A percentile compares a stretch with the other conserved stretches of the same genome.
Evolutionary conservation across 1,140 invertebrate species (phyloP).

Genomic region (Wiebesia pumilae): DNA sequence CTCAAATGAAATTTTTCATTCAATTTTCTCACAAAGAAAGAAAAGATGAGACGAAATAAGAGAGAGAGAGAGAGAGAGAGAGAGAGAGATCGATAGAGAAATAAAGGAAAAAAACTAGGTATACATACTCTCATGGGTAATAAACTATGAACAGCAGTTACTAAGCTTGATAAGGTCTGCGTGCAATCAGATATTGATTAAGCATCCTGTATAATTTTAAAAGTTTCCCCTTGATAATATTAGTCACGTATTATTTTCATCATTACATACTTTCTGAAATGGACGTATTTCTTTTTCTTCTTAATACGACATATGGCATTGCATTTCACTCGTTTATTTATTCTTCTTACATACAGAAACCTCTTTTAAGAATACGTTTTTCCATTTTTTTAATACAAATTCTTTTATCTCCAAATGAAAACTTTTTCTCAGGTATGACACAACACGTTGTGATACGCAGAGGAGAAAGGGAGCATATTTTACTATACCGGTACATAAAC

Average conservation of each 20-base stretch:
- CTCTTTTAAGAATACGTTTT: too few relatives aligned
- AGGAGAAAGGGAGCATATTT: too few relatives aligned
- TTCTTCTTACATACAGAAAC: too few relatives aligned
- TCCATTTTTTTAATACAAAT: too few relatives aligned
- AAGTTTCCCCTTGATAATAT: neutral
- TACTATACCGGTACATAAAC: too few relatives aligned
- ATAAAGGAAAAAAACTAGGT: neutral
- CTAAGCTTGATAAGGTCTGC: neutral
- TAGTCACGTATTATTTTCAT: neutral
- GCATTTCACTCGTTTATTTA: too few relatives aligned
- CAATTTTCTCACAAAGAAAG: neutral
- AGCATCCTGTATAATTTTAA: neutral
- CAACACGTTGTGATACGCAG: too few relatives aligned
- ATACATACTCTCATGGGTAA: neutral
- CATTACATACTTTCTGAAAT: neutral
- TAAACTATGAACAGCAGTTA: constrained; percentile 34
- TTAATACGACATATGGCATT: neutral
- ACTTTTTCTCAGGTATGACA: too few relatives aligned
- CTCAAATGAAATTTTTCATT: neutral
- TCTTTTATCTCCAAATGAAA: too few relatives aligned
- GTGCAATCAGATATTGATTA: constrained; percentile 40
- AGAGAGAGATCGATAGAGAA: neutral
- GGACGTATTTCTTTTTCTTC: neutral
- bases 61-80: neutral
- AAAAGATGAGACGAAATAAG: neutral